These are phyloP conservation scores for Macaria liturata DNA, from an alignment of 2,888 invertebrate species.

Conservation along the genomic window DNA sequence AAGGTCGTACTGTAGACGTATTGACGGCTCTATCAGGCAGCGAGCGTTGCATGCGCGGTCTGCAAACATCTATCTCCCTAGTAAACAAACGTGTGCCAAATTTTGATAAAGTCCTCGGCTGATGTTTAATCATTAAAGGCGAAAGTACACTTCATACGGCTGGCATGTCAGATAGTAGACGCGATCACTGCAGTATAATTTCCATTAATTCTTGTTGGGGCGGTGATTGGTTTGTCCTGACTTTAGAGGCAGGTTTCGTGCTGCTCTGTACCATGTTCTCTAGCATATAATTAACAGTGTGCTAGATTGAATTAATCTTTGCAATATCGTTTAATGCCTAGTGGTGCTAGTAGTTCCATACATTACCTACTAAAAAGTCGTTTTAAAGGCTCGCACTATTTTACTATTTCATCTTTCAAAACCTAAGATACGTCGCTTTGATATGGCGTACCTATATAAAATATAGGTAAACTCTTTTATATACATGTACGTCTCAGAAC, in stretches of 20 bases:
- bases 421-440: no score
- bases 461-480: no score
- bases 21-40: constrained; percentile 76
- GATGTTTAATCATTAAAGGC: constrained; percentile 76
- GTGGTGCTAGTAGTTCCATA: no score
- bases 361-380: no score
- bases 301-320: no score
- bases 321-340: no score
- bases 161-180: constrained; percentile 33
- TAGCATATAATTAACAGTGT: no score
- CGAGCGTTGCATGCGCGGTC: constrained; percentile 67
- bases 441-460: no score
- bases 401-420: no score
- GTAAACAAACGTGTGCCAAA: constrained; percentile 78
- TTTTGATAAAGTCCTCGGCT: constrained; percentile 78
- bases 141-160: constrained; percentile 47
- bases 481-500: no score
- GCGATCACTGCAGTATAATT: constrained; percentile 69
- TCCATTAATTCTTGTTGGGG: constrained; percentile 55
- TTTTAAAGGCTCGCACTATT: no score
- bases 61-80: constrained; percentile 71
- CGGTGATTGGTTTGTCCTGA: constrained; percentile 48
- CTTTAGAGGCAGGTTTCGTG: constrained; percentile 50
- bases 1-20: constrained; percentile 65
- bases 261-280: no score